These are phyloP conservation scores for Eurypyga helias DNA, from an alignment of 2,113 vertebrate genomes.

Conservation along the genomic window DNA sequence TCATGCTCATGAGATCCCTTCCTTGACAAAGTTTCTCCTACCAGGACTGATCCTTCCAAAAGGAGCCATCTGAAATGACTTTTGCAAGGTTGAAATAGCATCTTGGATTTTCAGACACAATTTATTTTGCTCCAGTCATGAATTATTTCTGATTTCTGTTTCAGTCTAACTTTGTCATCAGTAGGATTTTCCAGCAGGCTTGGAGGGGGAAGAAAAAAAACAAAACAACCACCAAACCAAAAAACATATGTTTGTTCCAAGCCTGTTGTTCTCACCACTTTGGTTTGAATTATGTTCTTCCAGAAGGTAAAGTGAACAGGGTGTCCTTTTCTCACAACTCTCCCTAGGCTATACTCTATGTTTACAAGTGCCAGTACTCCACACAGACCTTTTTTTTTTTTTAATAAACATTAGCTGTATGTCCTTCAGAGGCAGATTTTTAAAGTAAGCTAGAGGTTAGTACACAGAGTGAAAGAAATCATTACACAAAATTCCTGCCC, in stretches of 20 bases:
- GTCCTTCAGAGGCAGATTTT: background rate
- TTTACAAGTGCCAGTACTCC: background rate
- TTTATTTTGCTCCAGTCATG: background rate
- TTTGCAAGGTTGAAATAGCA: background rate
- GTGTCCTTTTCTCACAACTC: background rate
- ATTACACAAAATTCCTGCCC: background rate
- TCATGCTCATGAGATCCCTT: background rate
- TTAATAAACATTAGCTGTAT: background rate
- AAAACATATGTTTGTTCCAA: background rate
- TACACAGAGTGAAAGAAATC: background rate
- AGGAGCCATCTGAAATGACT: background rate
- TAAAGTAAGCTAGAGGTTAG: background rate
- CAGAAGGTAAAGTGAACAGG: background rate
- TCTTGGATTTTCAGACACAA: background rate
- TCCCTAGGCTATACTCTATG: background rate
- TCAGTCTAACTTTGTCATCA: conserved; percentile 32
- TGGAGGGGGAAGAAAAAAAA: background rate
- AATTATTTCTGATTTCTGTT: background rate
- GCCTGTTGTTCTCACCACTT: background rate
- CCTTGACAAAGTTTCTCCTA: background rate
- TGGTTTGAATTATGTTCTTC: background rate
- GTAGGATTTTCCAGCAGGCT: background rate
- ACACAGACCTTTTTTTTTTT: background rate
- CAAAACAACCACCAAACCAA: no score
- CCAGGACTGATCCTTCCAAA: background rate